These are phyloP conservation scores for Heliocidaris tuberculata DNA, from an alignment of 35 echinoderm and acorn worm genomes.

Conservation along the genomic window DNA sequence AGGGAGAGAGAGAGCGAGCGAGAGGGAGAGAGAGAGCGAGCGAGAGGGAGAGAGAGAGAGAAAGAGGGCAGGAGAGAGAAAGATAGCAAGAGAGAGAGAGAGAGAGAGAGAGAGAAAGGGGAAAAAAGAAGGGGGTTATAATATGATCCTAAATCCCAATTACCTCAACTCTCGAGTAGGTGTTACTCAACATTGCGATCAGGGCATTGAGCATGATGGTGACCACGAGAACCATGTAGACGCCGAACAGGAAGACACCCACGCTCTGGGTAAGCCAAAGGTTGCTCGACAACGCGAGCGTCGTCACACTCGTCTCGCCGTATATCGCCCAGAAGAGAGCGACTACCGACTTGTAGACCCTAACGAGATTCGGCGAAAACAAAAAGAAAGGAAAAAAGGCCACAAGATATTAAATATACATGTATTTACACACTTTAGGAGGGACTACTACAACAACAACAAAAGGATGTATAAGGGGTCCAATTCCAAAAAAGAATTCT, in stretches of 20 bases:
- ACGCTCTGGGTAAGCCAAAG: conserved; percentile 44
- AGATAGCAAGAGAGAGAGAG: too few species aligned
- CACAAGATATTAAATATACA: too few species aligned
- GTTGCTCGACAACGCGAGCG: background rate
- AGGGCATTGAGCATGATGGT: conserved; percentile 68
- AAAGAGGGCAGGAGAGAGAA: too few species aligned
- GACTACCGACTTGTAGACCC: conserved; percentile 38
- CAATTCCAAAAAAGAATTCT: too few species aligned
- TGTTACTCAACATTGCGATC: conserved; percentile 79
- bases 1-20: too few species aligned
- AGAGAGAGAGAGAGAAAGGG: too few species aligned
- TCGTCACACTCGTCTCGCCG: conserved; percentile 28
- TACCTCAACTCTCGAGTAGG: conserved; percentile 64
- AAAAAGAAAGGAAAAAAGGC: background rate
- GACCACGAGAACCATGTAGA: conserved; percentile 51
- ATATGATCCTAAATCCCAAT: background rate
- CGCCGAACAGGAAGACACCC: conserved; percentile 51
- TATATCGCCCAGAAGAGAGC: conserved; percentile 68
- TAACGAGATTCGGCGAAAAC: background rate
- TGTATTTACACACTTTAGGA: too few species aligned
- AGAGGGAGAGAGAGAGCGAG: too few species aligned
- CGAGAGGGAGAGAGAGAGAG: too few species aligned
- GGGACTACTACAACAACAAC: too few species aligned
- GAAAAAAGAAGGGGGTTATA: too few species aligned
- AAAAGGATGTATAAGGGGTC: too few species aligned